A percentile compares a stretch with the other conserved stretches of the same genome.
These are phyloP conservation scores for Limnodromus scolopaceus DNA, from an alignment of 2,797 vertebrate genomes.

Conservation along the genomic window DNA sequence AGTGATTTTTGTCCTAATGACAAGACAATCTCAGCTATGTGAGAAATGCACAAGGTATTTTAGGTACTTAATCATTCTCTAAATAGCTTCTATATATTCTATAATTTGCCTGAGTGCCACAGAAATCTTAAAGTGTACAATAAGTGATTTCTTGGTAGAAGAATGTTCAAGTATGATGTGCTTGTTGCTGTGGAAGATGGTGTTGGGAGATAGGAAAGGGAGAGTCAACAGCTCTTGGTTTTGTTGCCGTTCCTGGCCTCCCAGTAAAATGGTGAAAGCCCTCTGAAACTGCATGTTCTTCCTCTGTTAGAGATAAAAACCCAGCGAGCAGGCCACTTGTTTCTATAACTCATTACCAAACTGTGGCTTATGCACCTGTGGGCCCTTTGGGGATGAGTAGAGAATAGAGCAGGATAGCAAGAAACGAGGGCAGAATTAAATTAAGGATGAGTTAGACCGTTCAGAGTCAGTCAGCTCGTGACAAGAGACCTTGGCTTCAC, in stretches of 20 bases:
- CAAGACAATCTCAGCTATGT: not conserved
- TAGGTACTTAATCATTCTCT: not conserved
- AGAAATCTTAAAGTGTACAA: not conserved
- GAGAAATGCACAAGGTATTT: not conserved
- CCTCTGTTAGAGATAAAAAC: not conserved
- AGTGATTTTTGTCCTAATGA: not conserved
- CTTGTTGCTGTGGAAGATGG: not conserved
- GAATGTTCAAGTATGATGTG: not conserved
- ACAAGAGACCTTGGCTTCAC: not conserved
- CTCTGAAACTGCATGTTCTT: not conserved
- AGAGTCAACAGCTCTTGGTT: not conserved
- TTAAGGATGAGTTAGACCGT: not conserved
- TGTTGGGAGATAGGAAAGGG: not conserved
- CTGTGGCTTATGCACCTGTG: not conserved
- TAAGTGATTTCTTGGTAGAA: not conserved
- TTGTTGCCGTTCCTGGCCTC: not conserved
- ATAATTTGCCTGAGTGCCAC: rapidly evolving
- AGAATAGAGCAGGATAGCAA: not conserved
- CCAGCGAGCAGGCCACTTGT: not conserved
- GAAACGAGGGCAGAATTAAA: not conserved
- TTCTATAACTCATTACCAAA: not conserved
- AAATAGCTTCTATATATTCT: not conserved
- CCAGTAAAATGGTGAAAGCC: not conserved
- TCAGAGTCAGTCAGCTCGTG: not conserved
- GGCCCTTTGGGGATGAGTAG: not conserved